Percentiles rank a stretch among this genome's conserved stretches.
Conservation (phyloP, 2,113 vertebrate genomes). For the Mesoclemmys tuberculata region DNA sequence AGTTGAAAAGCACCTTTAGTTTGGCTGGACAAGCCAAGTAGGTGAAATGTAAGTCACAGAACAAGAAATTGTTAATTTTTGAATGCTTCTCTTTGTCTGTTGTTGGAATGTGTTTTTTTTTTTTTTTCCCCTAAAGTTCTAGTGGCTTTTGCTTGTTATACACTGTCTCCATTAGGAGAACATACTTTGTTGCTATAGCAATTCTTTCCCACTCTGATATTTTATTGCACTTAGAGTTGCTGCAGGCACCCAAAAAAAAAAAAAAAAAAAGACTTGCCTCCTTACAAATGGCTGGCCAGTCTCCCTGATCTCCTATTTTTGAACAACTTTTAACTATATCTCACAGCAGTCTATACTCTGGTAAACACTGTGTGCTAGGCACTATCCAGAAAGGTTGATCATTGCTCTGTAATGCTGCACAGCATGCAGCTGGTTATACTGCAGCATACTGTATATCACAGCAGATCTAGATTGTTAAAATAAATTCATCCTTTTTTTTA, state of each 20-base stretch:
- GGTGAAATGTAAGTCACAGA: slow-evolving; percentile 1
- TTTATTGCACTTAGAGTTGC: slow-evolving; percentile 74
- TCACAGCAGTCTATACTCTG: slow-evolving; percentile 43
- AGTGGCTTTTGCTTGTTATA: slow-evolving; percentile 50
- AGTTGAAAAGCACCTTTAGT: neutral
- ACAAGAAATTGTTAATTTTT: slow-evolving; percentile 60
- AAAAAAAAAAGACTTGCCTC: slow-evolving; percentile 34
- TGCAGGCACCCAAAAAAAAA: slow-evolving; percentile 16
- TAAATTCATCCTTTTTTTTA: slow-evolving; percentile 52
- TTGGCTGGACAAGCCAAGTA: neutral
- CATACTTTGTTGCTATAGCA: slow-evolving; percentile 82
- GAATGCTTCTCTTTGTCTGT: slow-evolving; percentile 30
- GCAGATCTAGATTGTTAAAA: slow-evolving; percentile 59
- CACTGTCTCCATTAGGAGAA: slow-evolving; percentile 71
- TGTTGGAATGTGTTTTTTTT: slow-evolving; percentile 46
- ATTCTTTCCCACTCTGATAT: slow-evolving; percentile 71
- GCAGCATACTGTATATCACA: slow-evolving; percentile 30
- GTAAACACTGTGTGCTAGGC: slow-evolving; percentile 33
- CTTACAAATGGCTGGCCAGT: slow-evolving; percentile 44
- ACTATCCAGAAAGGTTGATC: slow-evolving; percentile 43
- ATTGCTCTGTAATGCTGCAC: slow-evolving; percentile 18
- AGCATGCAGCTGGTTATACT: slow-evolving; percentile 45
- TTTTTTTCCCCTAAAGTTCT: slow-evolving; percentile 46
- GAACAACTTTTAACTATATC: slow-evolving; percentile 53
- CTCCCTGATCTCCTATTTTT: slow-evolving; percentile 56